Conservation (phyloP, 2,888 invertebrate genomes). For the Nysson spinosus region DNA sequence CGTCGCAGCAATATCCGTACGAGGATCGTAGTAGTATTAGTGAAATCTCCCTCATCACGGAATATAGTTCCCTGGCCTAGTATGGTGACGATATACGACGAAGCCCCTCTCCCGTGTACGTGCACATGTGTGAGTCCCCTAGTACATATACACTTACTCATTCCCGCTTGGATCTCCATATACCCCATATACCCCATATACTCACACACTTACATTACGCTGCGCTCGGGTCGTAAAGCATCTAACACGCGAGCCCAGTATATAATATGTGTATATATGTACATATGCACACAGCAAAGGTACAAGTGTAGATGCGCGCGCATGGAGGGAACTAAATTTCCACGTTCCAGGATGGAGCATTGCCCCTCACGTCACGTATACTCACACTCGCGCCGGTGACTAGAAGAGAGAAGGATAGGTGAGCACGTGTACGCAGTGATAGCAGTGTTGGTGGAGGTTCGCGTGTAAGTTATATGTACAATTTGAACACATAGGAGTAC, state of each 20-base stretch:
- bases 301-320: slow-evolving; percentile 9
- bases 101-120: too few species aligned
- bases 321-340: slow-evolving; percentile 61
- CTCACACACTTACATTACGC: slow-evolving; percentile 33
- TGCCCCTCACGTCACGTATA: slow-evolving; percentile 58
- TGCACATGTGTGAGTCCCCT: too few species aligned
- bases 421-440: not conserved
- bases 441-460: too few species aligned
- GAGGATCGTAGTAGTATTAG: slow-evolving; percentile 16
- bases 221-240: slow-evolving; percentile 51
- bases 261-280: slow-evolving; percentile 7
- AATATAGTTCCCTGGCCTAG: slow-evolving; percentile 43
- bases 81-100: slow-evolving; percentile 33
- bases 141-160: slow-evolving; percentile 7
- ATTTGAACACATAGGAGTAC: too few species aligned
- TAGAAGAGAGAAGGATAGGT: not conserved
- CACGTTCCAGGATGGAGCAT: slow-evolving; percentile 60
- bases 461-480: too few species aligned
- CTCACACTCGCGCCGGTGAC: slow-evolving; percentile 25
- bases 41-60: slow-evolving; percentile 33
- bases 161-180: slow-evolving; percentile 4
- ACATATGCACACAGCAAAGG: not conserved
- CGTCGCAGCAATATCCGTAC: not conserved
- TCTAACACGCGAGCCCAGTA: slow-evolving; percentile 29
- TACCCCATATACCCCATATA: not conserved